These are phyloP conservation scores for Eristalis tenax DNA, from an alignment of 2,888 invertebrate genomes.

Conservation along the genomic window DNA sequence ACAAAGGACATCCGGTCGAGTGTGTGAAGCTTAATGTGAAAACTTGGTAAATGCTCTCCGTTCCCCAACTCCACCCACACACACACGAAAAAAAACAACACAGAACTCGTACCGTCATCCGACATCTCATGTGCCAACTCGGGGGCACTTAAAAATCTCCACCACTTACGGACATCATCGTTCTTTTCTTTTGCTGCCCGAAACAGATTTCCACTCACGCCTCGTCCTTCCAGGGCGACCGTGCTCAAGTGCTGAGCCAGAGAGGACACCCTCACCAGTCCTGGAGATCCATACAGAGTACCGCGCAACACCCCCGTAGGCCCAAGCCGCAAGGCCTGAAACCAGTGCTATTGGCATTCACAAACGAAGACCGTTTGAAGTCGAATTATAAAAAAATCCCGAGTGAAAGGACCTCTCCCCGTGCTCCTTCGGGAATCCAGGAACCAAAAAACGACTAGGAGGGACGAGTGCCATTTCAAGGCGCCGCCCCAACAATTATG, in stretches of 20 bases:
- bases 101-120: neutral
- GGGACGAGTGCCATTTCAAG: conserved; percentile 1
- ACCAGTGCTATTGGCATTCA: neutral
- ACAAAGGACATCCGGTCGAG: conserved; percentile 6
- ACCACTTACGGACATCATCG: conserved; percentile 12
- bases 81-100: neutral
- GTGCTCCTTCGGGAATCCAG: neutral
- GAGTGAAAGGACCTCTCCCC: conserved; percentile 28
- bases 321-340: neutral
- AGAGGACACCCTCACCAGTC: neutral
- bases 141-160: conserved; percentile 11
- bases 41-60: neutral
- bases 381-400: neutral
- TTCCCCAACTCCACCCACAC: neutral
- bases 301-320: too few relatives aligned
- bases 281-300: conserved; percentile 21
- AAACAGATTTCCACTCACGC: conserved; percentile 17
- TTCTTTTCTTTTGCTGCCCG: conserved; percentile 1
- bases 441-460: conserved; percentile 3
- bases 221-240: neutral
- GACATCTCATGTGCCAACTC: neutral
- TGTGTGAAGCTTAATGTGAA: conserved; percentile 8
- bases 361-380: neutral
- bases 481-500: neutral
- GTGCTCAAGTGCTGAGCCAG: conserved; percentile 5